These are phyloP conservation scores for Drosophila neocordata DNA, from an alignment of 1,140 invertebrate species.

Conservation along the genomic window DNA sequence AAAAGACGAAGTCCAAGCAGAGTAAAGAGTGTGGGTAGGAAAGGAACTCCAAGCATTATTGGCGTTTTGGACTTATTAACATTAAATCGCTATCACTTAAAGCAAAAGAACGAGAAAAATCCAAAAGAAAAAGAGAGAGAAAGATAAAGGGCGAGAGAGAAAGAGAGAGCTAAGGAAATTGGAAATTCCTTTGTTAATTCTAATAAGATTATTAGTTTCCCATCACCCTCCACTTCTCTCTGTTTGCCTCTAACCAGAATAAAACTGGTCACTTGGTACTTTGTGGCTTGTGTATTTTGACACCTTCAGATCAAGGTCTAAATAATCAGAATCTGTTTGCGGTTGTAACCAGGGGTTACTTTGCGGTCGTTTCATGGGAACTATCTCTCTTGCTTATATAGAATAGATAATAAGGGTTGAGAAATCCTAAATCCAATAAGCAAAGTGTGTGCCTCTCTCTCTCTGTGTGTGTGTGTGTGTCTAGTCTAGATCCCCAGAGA, in stretches of 20 bases:
- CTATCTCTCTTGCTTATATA: slow-evolving; percentile 21
- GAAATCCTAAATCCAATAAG: slow-evolving; percentile 65
- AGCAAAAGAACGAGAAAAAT: neutral
- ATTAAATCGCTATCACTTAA: slow-evolving; percentile 64
- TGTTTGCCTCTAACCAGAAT: neutral
- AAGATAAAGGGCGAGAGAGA: neutral
- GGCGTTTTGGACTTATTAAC: slow-evolving; percentile 73
- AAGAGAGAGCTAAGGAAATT: slow-evolving; percentile 48
- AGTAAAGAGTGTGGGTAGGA: slow-evolving; percentile 19
- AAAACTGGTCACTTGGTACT: slow-evolving; percentile 17
- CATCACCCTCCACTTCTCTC: neutral
- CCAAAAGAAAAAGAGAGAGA: neutral
- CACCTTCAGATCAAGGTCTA: slow-evolving; percentile 55
- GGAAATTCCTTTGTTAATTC: slow-evolving; percentile 78
- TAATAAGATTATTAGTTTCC: slow-evolving; percentile 79
- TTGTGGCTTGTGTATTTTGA: slow-evolving; percentile 60
- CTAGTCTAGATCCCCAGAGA: slow-evolving; percentile 39
- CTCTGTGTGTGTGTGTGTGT: no score
- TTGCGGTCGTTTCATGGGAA: slow-evolving; percentile 62
- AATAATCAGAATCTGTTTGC: slow-evolving; percentile 40
- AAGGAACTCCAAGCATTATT: slow-evolving; percentile 57
- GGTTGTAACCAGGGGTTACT: slow-evolving; percentile 32
- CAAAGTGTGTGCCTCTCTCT: slow-evolving; percentile 52
- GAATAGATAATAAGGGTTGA: slow-evolving; percentile 37
- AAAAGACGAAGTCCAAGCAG: neutral